phyloP scores from a whole-genome alignment of 1,140 invertebrate species.

The Drosophila guanche region DNA sequence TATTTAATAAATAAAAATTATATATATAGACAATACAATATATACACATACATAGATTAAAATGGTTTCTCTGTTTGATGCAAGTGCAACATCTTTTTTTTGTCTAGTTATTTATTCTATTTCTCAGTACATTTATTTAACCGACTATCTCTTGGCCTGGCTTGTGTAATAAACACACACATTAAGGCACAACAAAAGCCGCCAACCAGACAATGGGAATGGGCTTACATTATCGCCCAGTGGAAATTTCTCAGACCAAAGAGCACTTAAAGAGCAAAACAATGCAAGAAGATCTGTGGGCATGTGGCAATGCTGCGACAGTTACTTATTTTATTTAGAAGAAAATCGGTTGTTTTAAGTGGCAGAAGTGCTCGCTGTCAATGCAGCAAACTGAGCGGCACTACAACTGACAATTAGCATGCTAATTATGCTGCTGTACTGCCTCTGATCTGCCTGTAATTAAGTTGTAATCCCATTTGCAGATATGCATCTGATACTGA shows the following conservation, averaged over 20 bases:
- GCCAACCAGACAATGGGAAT: slow-evolving; percentile 68
- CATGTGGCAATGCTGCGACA: slow-evolving; percentile 46
- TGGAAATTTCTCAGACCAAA: slow-evolving; percentile 74
- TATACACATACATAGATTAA: slow-evolving; percentile 48
- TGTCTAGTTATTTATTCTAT: slow-evolving; percentile 61
- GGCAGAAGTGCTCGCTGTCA: slow-evolving; percentile 1
- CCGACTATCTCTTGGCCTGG: neutral
- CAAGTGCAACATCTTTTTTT: slow-evolving; percentile 1
- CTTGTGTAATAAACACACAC: slow-evolving; percentile 61
- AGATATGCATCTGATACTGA: slow-evolving; percentile 53
- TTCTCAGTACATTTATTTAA: slow-evolving; percentile 30
- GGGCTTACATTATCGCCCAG: slow-evolving; percentile 58
- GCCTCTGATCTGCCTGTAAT: slow-evolving; percentile 44
- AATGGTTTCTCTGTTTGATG: slow-evolving; percentile 75
- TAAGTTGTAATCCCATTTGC: slow-evolving; percentile 66
- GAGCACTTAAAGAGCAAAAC: slow-evolving; percentile 47
- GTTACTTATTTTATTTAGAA: slow-evolving; percentile 49
- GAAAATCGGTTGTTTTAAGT: slow-evolving; percentile 44
- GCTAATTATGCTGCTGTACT: slow-evolving; percentile 37
- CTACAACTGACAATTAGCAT: slow-evolving; percentile 48
- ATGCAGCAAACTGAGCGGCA: slow-evolving; percentile 13
- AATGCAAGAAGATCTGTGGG: slow-evolving; percentile 23
- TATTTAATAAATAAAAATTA: slow-evolving; percentile 78
- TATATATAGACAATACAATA: slow-evolving; percentile 51
- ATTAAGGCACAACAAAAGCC: slow-evolving; percentile 52